Evolutionary conservation across 2,797 vertebrate species (phyloP), one percentile per base, ranked within the genome.

Genomic region (Sebastiscus albofasciatus): DNA sequence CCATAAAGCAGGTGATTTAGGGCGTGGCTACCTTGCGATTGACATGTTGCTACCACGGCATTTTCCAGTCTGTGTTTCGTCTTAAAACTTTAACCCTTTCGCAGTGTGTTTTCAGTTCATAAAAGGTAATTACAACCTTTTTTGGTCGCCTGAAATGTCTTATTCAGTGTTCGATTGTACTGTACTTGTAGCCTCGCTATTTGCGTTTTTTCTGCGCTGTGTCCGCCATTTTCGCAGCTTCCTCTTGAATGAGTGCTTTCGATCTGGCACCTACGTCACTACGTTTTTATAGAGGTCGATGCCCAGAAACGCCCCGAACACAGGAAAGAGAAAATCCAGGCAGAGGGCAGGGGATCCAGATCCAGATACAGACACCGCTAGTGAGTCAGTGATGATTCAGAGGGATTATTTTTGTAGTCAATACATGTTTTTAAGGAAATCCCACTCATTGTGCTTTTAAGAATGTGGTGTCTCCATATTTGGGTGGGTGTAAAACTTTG

Each of bases 401-500:
- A n/a, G 36, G 22, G 36, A 24, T 11, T 33, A 10, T 33, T 20
- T 61, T 55, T 22, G 52, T 10, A 16, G 22, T 58, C 11, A 7
- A 16, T 58, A 58, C 1, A 27, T 58, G 6, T 58, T 26, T 58
- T 27, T 39, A 55, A 22, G 52, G n/a, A 55, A 55, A 55, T 55
- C 52, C 52, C n/a, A 11, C 60, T 13, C 31, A 8, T 34, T 22
- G 31, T 34, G 33, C 60, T 33, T 36, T 62, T 65, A 52, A 62
- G 54, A 56, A 67, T 31, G 27, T 18, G 12, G 9, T 29, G 46
- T n/a, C 24, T 73, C 34, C 29, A 54, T 33, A 60, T 60, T 14
- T 72, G n/a, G 4, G 5, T 36, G 27, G 64, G 18, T 26, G 46
- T 68, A 77, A 54, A 39, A 69, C 34, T 66, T 62, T 84, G 74